These are phyloP conservation scores for Epinephelus fuscoguttatus DNA, from an alignment of 2,113 vertebrate genomes.

Conservation along the genomic window DNA sequence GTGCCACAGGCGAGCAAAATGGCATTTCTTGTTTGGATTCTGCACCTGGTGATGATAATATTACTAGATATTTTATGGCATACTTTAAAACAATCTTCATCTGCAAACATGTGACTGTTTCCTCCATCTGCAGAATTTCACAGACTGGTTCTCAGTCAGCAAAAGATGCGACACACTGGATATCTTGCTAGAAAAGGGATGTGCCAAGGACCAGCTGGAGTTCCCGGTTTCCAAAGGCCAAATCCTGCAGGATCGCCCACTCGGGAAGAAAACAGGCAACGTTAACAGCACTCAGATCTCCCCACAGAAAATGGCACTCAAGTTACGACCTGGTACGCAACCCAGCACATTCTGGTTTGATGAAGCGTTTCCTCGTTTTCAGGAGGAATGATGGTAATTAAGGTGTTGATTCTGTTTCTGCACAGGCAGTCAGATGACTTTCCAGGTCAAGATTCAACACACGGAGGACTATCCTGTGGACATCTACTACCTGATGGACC, in stretches of 20 bases:
- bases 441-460: constrained; percentile 93
- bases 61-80: not conserved
- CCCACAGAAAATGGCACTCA: constrained; percentile 92
- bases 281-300: constrained; percentile 90
- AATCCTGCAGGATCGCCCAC: constrained; percentile 85
- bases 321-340: constrained; percentile 89
- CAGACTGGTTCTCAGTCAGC: constrained; percentile 84
- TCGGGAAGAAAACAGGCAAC: constrained; percentile 83
- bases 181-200: constrained; percentile 89
- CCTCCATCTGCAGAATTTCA: constrained; percentile 90
- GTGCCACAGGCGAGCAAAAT: not conserved
- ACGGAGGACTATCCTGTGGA: constrained; percentile 96
- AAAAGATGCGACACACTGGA: constrained; percentile 90
- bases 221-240: constrained; percentile 87
- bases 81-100: not conserved
- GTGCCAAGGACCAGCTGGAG: constrained; percentile 84
- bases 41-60: not conserved
- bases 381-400: not conserved
- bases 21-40: not conserved
- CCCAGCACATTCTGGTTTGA: not conserved
- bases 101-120: constrained; percentile 10
- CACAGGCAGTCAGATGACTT: constrained; percentile 88
- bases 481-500: constrained; percentile 98
- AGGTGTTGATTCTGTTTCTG: constrained; percentile 14
- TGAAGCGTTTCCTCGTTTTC: not conserved